Percentiles rank a stretch among this genome's conserved stretches.
Conservation (phyloP, 2,113 vertebrate species). For the Pterocles orientalis region DNA sequence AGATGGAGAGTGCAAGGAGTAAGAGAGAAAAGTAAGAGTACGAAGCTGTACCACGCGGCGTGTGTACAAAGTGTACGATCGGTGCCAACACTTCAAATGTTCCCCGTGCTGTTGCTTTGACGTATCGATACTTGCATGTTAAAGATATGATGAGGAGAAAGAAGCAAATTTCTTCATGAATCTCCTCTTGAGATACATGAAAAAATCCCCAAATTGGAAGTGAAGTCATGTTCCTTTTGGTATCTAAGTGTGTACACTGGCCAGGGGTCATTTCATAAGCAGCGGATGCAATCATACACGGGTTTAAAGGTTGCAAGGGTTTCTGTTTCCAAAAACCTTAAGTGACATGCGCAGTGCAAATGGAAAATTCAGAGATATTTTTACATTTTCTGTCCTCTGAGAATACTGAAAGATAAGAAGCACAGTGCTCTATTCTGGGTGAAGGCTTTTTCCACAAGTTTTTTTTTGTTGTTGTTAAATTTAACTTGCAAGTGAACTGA, state of each 20-base stretch:
- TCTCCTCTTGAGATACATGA: background rate
- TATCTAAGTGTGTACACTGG: background rate
- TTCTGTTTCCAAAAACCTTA: background rate
- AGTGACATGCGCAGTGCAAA: background rate
- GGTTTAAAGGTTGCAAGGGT: background rate
- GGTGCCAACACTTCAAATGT: background rate
- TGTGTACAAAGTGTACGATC: background rate
- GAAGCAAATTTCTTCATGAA: background rate
- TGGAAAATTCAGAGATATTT: background rate
- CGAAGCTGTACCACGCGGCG: background rate
- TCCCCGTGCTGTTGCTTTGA: background rate
- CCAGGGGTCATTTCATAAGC: background rate
- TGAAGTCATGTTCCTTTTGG: background rate
- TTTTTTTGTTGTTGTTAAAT: background rate
- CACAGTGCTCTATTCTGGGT: background rate
- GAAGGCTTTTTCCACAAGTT: background rate
- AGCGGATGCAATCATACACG: background rate
- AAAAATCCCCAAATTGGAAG: background rate
- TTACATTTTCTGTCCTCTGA: background rate
- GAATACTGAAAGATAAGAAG: background rate
- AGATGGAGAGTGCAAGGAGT: slow-evolving; percentile 18
- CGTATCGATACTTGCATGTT: rapidly evolving
- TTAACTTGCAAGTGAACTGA: background rate
- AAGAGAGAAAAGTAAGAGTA: background rate
- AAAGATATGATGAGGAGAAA: background rate